Base-by-base conservation (phyloP, 2,888 invertebrate genomes). In the Drosophila picticornis region DNA sequence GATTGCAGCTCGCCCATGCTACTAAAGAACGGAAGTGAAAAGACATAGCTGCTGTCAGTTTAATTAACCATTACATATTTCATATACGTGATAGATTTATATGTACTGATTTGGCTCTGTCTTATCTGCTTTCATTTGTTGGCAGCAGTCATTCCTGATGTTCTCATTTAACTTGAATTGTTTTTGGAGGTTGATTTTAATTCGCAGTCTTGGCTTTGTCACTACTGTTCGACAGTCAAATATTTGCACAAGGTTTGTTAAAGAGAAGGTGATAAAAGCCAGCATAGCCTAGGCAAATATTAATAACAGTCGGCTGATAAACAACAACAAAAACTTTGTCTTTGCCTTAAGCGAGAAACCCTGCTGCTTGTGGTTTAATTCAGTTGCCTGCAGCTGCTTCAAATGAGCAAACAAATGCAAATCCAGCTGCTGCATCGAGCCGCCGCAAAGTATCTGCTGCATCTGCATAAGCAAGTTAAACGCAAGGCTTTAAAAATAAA, bases 361-460 rank as follows among this genome's bases (percentile, higher is more conserved):
- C 68, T 40, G 34, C 56, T 38, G 32, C 29, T 59, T 80, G 81
- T 62, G 86, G 73, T 82, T 84, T 77, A 71, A 83, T 80, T 77
- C 67, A 76, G 65, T 67, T 77, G 71, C 72, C 66, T 58, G 66
- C 52, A 57, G 64, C 67, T 55, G 72, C 63, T 63, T 66, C 53
- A 68, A 69, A 70, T 80, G 80, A 69, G 72, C 75, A 87, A 84
- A 75, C 77, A 78, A 71, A 80, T 70, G 70, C 46, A 64, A 74
- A 64, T 51, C 43, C 43, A 31, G n/a, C 52, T 63, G 22, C 27
- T 48, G 53, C 66, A 55, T 50, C 58, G 19, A 43, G 56, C 29
- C 32, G 19, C 56, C 29, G 25, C 19, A 32, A 55, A 50, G 43
- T 60, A 31, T 22, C 36, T 71, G 50, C 52, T 36, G 36, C 25